phyloP scores from a whole-genome alignment of 2,113 vertebrate species.

The Melospiza georgiana region DNA sequence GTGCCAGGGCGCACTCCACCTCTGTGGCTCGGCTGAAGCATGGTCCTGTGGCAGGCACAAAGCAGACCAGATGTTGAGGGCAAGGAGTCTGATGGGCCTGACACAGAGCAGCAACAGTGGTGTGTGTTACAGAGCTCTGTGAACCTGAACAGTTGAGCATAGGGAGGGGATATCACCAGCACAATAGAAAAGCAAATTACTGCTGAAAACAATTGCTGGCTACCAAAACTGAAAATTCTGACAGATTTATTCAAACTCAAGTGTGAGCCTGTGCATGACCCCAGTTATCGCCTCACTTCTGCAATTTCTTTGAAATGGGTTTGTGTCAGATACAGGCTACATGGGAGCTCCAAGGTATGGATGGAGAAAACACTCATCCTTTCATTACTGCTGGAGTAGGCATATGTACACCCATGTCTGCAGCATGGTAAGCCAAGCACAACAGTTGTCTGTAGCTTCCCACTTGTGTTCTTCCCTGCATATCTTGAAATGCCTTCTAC shows the following conservation, averaged over 20 bases:
- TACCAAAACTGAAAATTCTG: neutral
- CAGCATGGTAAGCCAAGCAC: rapidly evolving
- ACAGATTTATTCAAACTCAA: neutral
- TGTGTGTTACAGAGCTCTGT: neutral
- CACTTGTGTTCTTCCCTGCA: neutral
- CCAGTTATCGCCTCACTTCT: neutral
- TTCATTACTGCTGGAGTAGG: neutral
- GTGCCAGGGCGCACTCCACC: neutral
- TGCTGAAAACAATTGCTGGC: neutral
- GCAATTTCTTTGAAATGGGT: neutral
- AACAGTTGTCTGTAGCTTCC: neutral
- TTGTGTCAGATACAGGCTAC: neutral
- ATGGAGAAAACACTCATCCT: neutral
- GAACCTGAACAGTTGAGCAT: neutral
- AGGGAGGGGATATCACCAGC: neutral
- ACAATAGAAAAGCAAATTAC: neutral
- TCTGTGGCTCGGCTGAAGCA: neutral
- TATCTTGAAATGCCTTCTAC: neutral
- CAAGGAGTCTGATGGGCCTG: neutral
- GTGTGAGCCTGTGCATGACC: neutral
- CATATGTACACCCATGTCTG: rapidly evolving
- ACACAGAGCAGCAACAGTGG: neutral
- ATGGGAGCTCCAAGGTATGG: neutral
- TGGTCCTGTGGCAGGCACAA: neutral
- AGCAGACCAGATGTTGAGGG: neutral